Evolutionary conservation across 2,888 invertebrate genomes (phyloP).

Genomic region (Didymodactylos carnosus): DNA sequence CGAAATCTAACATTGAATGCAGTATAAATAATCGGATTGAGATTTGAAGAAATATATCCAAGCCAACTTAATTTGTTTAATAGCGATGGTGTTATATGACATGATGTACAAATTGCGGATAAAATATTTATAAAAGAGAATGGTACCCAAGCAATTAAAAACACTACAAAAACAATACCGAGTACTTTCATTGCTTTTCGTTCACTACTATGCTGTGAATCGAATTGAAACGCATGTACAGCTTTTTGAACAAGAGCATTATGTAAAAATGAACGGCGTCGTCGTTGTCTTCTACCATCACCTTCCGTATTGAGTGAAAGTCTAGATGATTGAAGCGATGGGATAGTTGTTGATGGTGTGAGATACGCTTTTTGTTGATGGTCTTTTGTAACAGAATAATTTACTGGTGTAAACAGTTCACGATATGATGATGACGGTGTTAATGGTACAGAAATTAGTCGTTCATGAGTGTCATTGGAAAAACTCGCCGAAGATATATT

Average conservation of each 20-base stretch:
- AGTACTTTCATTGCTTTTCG: constrained; percentile 6
- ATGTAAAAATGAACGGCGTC: not conserved
- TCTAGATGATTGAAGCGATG: too few relatives aligned
- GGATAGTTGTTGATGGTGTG: too few relatives aligned
- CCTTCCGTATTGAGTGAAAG: too few relatives aligned
- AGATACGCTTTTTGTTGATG: too few relatives aligned
- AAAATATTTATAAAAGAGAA: constrained; percentile 9
- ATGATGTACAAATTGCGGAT: not conserved
- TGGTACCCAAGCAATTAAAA: constrained; percentile 12
- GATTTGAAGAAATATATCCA: constrained; percentile 78
- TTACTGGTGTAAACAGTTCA: too few relatives aligned
- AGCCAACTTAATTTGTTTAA: constrained; percentile 47
- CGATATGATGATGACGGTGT: too few relatives aligned
- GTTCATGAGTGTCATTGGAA: too few relatives aligned
- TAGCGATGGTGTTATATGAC: not conserved
- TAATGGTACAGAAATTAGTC: too few relatives aligned
- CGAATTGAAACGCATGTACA: not conserved
- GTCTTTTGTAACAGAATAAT: too few relatives aligned
- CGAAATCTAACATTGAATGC: not conserved
- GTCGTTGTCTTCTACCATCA: too few relatives aligned
- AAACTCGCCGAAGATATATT: too few relatives aligned
- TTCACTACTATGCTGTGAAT: constrained; percentile 4
- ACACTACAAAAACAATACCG: constrained; percentile 12
- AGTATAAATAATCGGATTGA: constrained; percentile 47
- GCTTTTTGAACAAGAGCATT: not conserved